These are phyloP conservation scores for Ornithoptera alexandrae DNA, from an alignment of 2,888 invertebrate genomes.

Conservation along the genomic window DNA sequence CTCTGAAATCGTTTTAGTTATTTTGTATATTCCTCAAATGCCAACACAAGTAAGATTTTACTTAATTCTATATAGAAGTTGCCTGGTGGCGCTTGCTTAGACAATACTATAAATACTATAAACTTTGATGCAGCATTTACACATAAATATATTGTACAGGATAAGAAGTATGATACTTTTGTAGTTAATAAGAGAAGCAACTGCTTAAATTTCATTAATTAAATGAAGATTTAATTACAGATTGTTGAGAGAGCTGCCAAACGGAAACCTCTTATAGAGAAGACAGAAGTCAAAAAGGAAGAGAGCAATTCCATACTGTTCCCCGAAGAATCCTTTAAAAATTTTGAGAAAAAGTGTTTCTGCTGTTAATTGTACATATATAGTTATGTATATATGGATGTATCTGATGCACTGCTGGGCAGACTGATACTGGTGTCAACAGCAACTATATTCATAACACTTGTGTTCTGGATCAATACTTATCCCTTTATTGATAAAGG, in stretches of 20 bases:
- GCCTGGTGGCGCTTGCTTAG: too few relatives aligned
- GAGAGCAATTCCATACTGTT: constrained; percentile 81
- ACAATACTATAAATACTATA: too few relatives aligned
- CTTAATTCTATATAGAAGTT: too few relatives aligned
- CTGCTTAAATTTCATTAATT: too few relatives aligned
- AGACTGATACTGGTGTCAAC: constrained; percentile 78
- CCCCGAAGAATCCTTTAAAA: constrained; percentile 83
- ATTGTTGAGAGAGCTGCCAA: constrained; percentile 79
- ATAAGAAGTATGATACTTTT: too few relatives aligned
- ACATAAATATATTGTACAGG: too few relatives aligned
- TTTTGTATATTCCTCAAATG: too few relatives aligned
- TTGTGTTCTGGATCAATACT: constrained; percentile 83
- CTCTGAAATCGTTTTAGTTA: too few relatives aligned
- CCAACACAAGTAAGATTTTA: too few relatives aligned
- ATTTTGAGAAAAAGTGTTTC: constrained; percentile 83
- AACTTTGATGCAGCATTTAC: too few relatives aligned
- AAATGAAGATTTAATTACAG: constrained; percentile 49
- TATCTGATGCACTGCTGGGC: constrained; percentile 79
- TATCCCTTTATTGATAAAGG: constrained; percentile 84
- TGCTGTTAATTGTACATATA: constrained; percentile 56
- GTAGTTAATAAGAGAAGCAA: too few relatives aligned
- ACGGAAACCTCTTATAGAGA: constrained; percentile 67
- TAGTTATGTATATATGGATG: constrained; percentile 68
- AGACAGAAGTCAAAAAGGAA: constrained; percentile 59
- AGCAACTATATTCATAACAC: constrained; percentile 75